Percentiles rank a stretch among this genome's conserved stretches.
Conservation (phyloP, 2,888 invertebrate genomes). For the Dicranocentrus wangi region DNA sequence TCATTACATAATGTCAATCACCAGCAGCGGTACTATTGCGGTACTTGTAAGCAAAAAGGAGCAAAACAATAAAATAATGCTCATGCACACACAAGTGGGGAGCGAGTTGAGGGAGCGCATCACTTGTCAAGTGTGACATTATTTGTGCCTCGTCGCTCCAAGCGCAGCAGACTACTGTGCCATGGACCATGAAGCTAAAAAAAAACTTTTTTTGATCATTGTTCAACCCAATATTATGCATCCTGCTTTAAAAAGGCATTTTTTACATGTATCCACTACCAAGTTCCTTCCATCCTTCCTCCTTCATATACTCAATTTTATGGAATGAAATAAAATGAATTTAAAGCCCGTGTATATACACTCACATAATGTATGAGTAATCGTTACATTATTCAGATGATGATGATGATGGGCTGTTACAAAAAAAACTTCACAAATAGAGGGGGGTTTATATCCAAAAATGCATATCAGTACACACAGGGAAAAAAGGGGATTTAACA, state of each 20-base stretch:
- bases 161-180: slow-evolving; percentile 2
- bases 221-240: slow-evolving; percentile 25
- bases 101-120: slow-evolving; percentile 35
- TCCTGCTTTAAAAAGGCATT: not conserved
- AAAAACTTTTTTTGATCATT: not conserved
- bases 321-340: not conserved
- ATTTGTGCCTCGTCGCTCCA: slow-evolving; percentile 36
- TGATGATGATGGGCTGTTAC: slow-evolving; percentile 26
- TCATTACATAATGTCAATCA: too few species aligned
- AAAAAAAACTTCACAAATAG: slow-evolving; percentile 15
- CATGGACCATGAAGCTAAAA: slow-evolving; percentile 55
- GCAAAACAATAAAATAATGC: not conserved
- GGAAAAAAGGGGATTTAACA: not conserved
- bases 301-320: not conserved
- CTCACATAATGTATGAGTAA: not conserved
- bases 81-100: not conserved
- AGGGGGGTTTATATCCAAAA: slow-evolving; percentile 22
- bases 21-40: not conserved
- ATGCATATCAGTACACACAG: not conserved
- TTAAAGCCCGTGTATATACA: not conserved
- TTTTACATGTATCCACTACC: not conserved
- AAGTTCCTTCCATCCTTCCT: not conserved
- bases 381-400: not conserved
- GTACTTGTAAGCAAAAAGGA: not conserved
- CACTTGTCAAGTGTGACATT: slow-evolving; percentile 63